These are phyloP conservation scores for Callorhinus ursinus DNA, from an alignment of 2,113 vertebrate genomes.

Conservation along the genomic window DNA sequence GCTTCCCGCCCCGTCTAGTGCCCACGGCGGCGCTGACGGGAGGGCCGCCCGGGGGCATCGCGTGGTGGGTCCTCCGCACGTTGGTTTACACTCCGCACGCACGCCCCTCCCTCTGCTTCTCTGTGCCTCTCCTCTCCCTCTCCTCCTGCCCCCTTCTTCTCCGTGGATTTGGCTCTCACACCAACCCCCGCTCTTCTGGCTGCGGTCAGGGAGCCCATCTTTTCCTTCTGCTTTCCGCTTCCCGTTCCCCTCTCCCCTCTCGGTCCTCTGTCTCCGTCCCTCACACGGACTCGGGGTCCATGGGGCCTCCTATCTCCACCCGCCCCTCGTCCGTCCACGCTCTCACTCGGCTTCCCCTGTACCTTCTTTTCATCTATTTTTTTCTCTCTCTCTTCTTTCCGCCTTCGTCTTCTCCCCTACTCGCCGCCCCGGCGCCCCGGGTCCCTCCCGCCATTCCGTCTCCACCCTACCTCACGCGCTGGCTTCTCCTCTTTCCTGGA, in stretches of 20 bases:
- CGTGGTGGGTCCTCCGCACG: background rate
- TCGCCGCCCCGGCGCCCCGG: background rate
- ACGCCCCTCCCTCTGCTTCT: background rate
- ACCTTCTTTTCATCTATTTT: background rate
- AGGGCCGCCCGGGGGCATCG: background rate
- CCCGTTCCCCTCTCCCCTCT: background rate
- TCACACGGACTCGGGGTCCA: background rate
- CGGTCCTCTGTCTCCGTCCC: background rate
- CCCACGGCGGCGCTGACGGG: background rate
- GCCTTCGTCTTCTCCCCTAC: background rate
- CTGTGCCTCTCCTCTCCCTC: background rate
- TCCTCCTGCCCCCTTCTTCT: background rate
- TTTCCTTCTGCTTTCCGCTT: background rate
- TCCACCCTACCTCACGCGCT: background rate
- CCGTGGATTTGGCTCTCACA: accelerated
- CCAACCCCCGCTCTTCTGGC: background rate
- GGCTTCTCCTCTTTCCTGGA: background rate
- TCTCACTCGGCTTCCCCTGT: background rate
- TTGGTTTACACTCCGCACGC: background rate
- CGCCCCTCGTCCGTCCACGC: background rate
- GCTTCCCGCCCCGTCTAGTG: too few species aligned
- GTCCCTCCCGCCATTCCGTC: background rate
- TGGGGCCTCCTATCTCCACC: background rate
- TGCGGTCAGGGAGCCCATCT: background rate
- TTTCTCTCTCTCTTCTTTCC: background rate